Evolutionary conservation across 2,113 vertebrate species (phyloP), one percentile per base, ranked within the genome.

Genomic region (Salvelinus alpinus): DNA sequence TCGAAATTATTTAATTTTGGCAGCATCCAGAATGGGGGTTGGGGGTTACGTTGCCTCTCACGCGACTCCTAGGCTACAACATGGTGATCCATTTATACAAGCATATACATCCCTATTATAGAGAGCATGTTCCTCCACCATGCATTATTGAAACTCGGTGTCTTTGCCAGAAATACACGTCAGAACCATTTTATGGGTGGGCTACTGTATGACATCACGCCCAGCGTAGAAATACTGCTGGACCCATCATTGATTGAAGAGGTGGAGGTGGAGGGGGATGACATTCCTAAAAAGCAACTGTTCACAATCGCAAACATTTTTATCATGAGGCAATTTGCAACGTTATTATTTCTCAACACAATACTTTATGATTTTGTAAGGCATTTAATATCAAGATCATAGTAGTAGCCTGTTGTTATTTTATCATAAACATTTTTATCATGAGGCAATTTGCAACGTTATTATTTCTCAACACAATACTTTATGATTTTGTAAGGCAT

Each of bases 71-170:
- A 16, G 48, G 16, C 48, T 54, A 54, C 48, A 54, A 14, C 73
- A 84, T 73, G 73, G 47, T 34, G 59, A 27, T 66, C 25, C 12
- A 13, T 71, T 48, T 25, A 57, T 57, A 60, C 48, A 72, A 78
- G 65, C 7, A 68, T 44, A 68, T 51, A 74, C 51, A 70, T 66
- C 2, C 24, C 8, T 44, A 47, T 47, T 74, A 76, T 47, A 70
- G 2, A 60, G 24, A 62, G 71, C 13, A 16, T 25, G n/a, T 44
- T 16, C 3, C 16, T 54, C 48, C 48, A 54, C 16, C 60, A 47
- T 62, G 22, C 64, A 78, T 72, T 78, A 66, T 77, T 51, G 5
- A 67, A 67, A 18, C 60, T 6, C 27, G 5, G 14, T 6, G 22
- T 65, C 64, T 65, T 27, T 65, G 64, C 38, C 38, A 9, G 8